Percentiles rank a stretch among this genome's conserved stretches.
Conservation (phyloP, 2,888 invertebrate genomes). For the Drosophila paracracens region DNA sequence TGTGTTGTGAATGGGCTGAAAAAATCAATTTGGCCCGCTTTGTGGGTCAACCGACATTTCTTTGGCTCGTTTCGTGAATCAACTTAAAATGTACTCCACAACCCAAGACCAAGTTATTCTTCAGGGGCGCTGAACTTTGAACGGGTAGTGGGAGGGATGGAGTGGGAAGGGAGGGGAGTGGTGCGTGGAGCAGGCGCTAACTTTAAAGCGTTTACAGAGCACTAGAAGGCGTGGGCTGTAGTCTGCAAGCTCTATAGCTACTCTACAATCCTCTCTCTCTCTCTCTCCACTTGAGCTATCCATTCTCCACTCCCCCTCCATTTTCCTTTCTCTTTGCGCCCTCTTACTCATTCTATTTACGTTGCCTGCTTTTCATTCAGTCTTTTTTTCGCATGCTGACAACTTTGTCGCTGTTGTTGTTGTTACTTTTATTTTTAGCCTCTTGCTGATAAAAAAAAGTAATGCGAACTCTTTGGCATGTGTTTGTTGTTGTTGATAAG, state of each 20-base stretch:
- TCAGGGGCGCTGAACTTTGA: conserved; percentile 39
- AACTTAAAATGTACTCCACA: conserved; percentile 25
- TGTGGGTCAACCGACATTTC: conserved; percentile 54
- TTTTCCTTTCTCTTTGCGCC: conserved; percentile 17
- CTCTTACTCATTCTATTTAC: conserved; percentile 25
- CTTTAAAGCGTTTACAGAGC: conserved; percentile 45
- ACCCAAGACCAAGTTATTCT: background rate
- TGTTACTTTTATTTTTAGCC: conserved; percentile 45
- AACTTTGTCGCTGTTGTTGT: conserved; percentile 17
- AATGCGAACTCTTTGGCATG: conserved; percentile 32
- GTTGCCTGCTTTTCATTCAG: conserved; percentile 49
- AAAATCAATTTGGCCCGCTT: conserved; percentile 53
- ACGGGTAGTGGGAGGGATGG: background rate
- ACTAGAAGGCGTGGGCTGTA: conserved; percentile 45
- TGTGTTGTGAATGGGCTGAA: conserved; percentile 25
- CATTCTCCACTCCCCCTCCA: conserved; percentile 5
- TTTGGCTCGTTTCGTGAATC: conserved; percentile 28
- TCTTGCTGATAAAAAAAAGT: conserved; percentile 45
- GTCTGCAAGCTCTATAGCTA: conserved; percentile 7
- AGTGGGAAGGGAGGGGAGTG: background rate
- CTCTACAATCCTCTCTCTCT: conserved; percentile 8
- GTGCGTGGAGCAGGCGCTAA: background rate
- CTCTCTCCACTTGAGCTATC: conserved; percentile 1
- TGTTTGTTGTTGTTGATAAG: conserved; percentile 16
- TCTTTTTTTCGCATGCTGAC: conserved; percentile 36